phyloP scores from a whole-genome alignment of 1,140 invertebrate species.

The Caenorhabditis inopinata region DNA sequence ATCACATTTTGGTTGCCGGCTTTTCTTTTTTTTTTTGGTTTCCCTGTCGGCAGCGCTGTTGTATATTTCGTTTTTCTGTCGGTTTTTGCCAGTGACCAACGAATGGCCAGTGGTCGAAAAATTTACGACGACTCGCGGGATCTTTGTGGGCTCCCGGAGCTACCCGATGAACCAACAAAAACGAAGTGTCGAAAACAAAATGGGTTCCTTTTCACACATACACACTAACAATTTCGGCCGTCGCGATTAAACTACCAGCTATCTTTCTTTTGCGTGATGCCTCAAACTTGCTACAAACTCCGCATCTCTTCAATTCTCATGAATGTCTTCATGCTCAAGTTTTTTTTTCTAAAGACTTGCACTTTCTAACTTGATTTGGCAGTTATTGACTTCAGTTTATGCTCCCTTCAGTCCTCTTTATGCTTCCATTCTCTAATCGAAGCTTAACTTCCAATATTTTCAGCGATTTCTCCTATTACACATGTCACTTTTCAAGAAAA shows the following conservation, averaged over 20 bases:
- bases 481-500: neutral
- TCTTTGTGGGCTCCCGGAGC: constrained; percentile 5
- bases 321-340: too few relatives aligned
- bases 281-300: too few relatives aligned
- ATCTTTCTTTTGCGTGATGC: neutral
- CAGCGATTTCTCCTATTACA: neutral
- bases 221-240: constrained; percentile 1
- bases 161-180: neutral
- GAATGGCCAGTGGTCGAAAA: neutral
- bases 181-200: constrained; percentile 26
- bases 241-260: constrained; percentile 4
- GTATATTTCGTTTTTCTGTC: neutral
- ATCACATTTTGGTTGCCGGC: neutral
- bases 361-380: too few relatives aligned
- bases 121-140: constrained; percentile 24
- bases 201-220: constrained; percentile 26
- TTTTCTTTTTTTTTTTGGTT: neutral
- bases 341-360: too few relatives aligned
- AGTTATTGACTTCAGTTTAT: too few relatives aligned
- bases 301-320: too few relatives aligned
- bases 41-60: neutral
- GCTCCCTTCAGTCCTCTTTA: too few relatives aligned
- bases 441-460: too few relatives aligned
- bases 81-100: neutral
- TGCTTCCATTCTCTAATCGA: too few relatives aligned